Evolutionary conservation across 2,113 vertebrate genomes (phyloP).

Genomic region (Stigmatopora nigra): DNA sequence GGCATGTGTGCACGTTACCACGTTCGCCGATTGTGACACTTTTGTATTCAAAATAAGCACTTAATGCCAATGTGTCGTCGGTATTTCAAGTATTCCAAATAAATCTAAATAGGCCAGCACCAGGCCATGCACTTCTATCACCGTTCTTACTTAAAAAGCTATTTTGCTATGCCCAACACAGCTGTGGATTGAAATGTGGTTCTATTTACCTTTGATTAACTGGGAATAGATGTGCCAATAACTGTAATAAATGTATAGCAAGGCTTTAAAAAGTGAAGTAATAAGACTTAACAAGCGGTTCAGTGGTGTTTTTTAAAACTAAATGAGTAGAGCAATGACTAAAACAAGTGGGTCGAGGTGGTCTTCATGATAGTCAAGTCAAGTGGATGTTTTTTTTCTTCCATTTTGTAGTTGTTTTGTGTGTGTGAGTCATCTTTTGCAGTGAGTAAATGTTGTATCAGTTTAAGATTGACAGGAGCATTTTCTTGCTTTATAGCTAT

Average conservation of each 20-base stretch:
- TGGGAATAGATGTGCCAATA: constrained; percentile 41
- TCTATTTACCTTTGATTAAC: constrained; percentile 63
- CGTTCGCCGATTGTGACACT: constrained; percentile 46
- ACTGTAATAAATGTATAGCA: too few relatives aligned
- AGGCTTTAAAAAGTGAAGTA: too few relatives aligned
- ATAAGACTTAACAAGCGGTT: too few relatives aligned
- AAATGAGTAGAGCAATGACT: too few relatives aligned
- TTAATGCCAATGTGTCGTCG: constrained; percentile 25
- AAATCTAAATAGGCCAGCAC: constrained; percentile 31
- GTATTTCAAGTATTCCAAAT: constrained; percentile 32
- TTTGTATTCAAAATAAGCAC: constrained; percentile 40
- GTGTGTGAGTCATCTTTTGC: too few relatives aligned
- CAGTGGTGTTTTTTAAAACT: too few relatives aligned
- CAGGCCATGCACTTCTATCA: constrained; percentile 7
- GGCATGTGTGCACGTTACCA: constrained; percentile 34
- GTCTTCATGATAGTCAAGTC: too few relatives aligned
- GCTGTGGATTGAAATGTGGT: constrained; percentile 43
- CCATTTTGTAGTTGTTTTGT: too few relatives aligned
- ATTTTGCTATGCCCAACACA: constrained; percentile 25
- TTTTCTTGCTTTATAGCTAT: constrained; percentile 37
- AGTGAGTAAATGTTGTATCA: too few relatives aligned
- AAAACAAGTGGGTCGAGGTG: too few relatives aligned
- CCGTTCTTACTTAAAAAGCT: constrained; percentile 32
- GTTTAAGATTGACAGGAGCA: neutral
- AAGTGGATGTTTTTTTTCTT: too few relatives aligned